Conservation (phyloP, 2,888 invertebrate genomes). For the Perithous albicinctus region DNA sequence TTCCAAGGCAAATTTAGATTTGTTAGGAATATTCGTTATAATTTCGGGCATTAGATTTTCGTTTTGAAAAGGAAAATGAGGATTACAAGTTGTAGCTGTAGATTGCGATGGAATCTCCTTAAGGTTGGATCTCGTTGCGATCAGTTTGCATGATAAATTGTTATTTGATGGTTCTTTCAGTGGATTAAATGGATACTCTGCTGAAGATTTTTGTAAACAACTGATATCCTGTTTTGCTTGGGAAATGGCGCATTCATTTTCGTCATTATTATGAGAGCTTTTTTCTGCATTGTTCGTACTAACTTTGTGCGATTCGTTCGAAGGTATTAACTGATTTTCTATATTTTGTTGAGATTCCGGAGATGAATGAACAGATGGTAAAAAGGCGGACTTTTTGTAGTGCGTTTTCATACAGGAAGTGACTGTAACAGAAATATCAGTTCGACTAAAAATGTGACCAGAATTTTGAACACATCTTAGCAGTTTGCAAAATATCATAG, state of each 20-base stretch:
- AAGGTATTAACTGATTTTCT: neutral
- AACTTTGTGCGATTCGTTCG: neutral
- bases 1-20: neutral
- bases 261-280: neutral
- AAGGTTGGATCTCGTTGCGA: neutral
- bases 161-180: neutral
- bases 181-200: neutral
- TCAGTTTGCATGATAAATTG: neutral
- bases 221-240: neutral
- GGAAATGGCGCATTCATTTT: neutral
- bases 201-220: no score
- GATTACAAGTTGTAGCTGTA: neutral
- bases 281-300: neutral
- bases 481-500: no score
- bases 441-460: no score
- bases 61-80: neutral
- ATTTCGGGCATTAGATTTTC: neutral
- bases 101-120: neutral
- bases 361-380: neutral
- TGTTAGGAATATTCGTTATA: neutral
- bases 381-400: neutral
- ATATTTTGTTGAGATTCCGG: neutral
- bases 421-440: neutral
- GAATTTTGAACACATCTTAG: no score
- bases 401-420: conserved; percentile 1